Conservation (phyloP, 2,888 invertebrate species). For the Adela reaumurella region DNA sequence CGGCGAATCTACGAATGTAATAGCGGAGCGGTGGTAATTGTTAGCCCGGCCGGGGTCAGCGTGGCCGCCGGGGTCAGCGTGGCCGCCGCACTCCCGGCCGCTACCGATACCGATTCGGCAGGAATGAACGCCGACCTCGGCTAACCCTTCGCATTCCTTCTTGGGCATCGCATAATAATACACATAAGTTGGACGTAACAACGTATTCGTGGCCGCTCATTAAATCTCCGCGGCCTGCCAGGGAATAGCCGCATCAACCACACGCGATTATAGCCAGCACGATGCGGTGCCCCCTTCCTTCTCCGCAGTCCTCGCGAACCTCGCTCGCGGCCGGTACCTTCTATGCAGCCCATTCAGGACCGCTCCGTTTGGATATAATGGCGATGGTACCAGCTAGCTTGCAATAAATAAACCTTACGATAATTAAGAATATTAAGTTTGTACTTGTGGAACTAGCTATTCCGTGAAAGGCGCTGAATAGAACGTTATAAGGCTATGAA, state of each 20-base stretch:
- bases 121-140: slow-evolving; percentile 28
- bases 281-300: too few relatives aligned
- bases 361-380: neutral
- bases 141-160: slow-evolving; percentile 43
- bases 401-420: neutral
- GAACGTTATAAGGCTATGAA: too few relatives aligned
- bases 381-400: too few relatives aligned
- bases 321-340: neutral
- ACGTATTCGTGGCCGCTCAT: slow-evolving; percentile 39
- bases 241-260: neutral
- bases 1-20: too few relatives aligned
- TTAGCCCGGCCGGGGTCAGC: slow-evolving; percentile 7
- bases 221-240: slow-evolving; percentile 22
- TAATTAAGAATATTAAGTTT: neutral
- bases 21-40: slow-evolving; percentile 3
- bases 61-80: slow-evolving; percentile 4
- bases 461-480: too few relatives aligned
- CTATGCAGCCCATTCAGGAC: neutral
- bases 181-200: slow-evolving; percentile 42
- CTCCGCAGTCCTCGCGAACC: too few relatives aligned
- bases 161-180: slow-evolving; percentile 52
- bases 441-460: too few relatives aligned
- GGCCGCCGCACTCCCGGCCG: slow-evolving; percentile 13
- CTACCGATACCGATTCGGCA: slow-evolving; percentile 34
- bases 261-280: neutral